Evolutionary conservation across 2,113 vertebrate genomes (phyloP).

Genomic region (Aphyosemion australe): DNA sequence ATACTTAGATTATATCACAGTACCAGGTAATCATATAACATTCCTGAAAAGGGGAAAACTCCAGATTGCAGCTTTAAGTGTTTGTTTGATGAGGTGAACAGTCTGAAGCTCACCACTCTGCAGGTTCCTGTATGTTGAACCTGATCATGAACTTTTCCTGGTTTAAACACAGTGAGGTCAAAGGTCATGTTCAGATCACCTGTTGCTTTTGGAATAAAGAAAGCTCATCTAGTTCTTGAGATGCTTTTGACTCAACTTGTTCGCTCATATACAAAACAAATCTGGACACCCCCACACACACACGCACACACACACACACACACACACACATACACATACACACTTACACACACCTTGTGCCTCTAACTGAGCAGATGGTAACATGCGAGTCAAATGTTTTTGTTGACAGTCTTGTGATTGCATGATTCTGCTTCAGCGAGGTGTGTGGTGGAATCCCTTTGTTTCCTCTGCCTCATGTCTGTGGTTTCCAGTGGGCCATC

Average conservation of each 20-base stretch:
- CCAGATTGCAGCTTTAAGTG: no score
- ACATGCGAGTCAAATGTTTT: slow-evolving; percentile 31
- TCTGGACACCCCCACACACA: no score
- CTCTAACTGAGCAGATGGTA: neutral
- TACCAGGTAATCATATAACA: no score
- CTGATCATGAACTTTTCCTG: no score
- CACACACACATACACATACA: no score
- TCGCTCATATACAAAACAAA: slow-evolving; percentile 17
- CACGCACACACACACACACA: no score
- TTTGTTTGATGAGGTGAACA: no score
- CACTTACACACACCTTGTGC: neutral
- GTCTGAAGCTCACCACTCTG: no score
- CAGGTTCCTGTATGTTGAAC: no score
- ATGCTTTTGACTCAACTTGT: neutral
- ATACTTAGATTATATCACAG: no score
- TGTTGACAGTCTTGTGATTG: slow-evolving; percentile 48
- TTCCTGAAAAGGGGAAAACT: no score
- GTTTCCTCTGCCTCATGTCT: slow-evolving; percentile 62
- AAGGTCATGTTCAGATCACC: slow-evolving; percentile 69
- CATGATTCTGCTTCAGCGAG: slow-evolving; percentile 46
- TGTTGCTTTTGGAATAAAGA: slow-evolving; percentile 45
- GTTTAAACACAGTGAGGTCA: slow-evolving; percentile 60
- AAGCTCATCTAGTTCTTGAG: slow-evolving; percentile 41
- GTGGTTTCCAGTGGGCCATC: slow-evolving; percentile 69
- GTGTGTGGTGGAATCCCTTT: slow-evolving; percentile 70